Evolutionary conservation across 1,140 invertebrate genomes (phyloP).

Genomic region (Lutraria rhynchaena): DNA sequence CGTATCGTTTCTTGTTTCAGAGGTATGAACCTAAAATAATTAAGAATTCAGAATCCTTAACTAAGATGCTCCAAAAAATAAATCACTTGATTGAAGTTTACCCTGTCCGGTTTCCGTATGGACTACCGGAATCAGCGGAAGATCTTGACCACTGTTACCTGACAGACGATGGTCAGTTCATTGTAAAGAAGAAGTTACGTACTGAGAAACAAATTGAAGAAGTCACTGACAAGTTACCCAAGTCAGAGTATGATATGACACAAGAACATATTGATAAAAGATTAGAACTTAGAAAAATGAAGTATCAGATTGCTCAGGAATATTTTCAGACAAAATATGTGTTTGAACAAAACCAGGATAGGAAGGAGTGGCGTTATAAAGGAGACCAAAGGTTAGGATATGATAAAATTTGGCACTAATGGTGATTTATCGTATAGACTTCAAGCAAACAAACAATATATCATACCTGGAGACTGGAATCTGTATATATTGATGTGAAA

Average conservation of each 20-base stretch:
- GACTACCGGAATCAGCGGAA: constrained; percentile 87
- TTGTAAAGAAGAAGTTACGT: constrained; percentile 81
- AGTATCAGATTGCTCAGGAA: constrained; percentile 61
- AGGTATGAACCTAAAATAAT: constrained; percentile 57
- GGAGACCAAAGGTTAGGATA: constrained; percentile 44
- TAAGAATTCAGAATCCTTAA: constrained; percentile 67
- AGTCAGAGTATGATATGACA: constrained; percentile 85
- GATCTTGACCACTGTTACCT: constrained; percentile 88
- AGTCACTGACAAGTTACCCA: constrained; percentile 83
- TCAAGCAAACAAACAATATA: too few relatives aligned
- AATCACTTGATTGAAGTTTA: constrained; percentile 93
- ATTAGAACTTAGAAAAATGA: constrained; percentile 87
- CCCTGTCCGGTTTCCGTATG: constrained; percentile 92
- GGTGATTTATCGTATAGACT: neutral
- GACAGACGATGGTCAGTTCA: constrained; percentile 90
- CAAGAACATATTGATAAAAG: constrained; percentile 87
- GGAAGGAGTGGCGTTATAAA: constrained; percentile 70
- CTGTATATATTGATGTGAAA: too few relatives aligned
- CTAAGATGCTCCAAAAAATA: constrained; percentile 88
- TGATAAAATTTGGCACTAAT: constrained; percentile 57
- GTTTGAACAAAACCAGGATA: constrained; percentile 73
- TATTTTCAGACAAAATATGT: constrained; percentile 70
- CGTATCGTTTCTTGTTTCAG: constrained; percentile 52
- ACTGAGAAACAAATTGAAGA: constrained; percentile 79
- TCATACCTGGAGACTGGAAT: too few relatives aligned